Percentiles rank a stretch among this genome's conserved stretches.
Conservation (phyloP, 2,797 vertebrate genomes). For the Crypturellus tataupa region DNA sequence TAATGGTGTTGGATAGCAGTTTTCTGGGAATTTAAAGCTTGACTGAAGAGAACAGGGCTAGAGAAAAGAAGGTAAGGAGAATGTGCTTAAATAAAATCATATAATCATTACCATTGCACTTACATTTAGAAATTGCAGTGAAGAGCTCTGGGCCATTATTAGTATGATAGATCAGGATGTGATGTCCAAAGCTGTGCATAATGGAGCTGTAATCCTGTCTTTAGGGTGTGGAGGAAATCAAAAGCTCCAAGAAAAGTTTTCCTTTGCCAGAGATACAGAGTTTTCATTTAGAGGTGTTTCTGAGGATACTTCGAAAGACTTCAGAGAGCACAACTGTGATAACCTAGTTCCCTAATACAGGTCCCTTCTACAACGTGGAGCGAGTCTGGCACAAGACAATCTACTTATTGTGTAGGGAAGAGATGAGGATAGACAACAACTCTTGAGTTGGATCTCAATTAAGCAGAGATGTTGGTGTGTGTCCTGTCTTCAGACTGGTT, state of each 20-base stretch:
- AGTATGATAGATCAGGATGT: conserved; percentile 32
- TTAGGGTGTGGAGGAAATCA: background rate
- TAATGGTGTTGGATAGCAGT: background rate
- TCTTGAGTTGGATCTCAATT: background rate
- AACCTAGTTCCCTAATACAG: background rate
- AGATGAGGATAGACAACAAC: background rate
- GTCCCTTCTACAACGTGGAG: background rate
- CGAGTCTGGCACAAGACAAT: background rate
- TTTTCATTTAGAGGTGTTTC: background rate
- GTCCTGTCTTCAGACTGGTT: background rate
- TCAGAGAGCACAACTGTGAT: background rate
- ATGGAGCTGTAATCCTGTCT: background rate
- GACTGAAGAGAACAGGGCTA: background rate
- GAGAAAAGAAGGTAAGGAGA: background rate
- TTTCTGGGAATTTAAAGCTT: conserved; percentile 8
- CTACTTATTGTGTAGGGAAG: background rate
- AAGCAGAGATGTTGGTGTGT: background rate
- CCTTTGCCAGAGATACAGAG: background rate
- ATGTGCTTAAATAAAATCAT: background rate
- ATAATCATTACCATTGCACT: background rate
- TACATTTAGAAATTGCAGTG: background rate
- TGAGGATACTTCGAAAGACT: background rate
- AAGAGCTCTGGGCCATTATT: conserved; percentile 26
- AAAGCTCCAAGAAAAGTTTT: background rate
- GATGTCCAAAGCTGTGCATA: background rate